Percentiles rank a stretch among this genome's conserved stretches.
These are phyloP conservation scores for Sinella curviseta DNA, from an alignment of 1,140 invertebrate genomes.

Conservation along the genomic window DNA sequence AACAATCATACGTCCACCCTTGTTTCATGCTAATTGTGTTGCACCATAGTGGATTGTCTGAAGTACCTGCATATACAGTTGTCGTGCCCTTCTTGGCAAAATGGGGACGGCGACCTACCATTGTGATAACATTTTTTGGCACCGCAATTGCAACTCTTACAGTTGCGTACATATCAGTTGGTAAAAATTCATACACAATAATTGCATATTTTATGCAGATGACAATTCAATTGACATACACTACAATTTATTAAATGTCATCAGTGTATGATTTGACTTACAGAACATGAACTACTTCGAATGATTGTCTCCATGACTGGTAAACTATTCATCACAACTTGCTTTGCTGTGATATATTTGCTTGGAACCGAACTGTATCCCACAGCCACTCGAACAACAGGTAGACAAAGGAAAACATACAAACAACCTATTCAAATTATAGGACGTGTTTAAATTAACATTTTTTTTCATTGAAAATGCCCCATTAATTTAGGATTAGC, in stretches of 20 bases:
- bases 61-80: conserved; percentile 9
- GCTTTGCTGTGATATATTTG: conserved; percentile 52
- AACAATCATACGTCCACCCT: background rate
- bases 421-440: no score
- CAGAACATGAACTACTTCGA: background rate
- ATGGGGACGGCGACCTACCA: background rate
- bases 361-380: conserved; percentile 57
- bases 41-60: background rate
- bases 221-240: no score
- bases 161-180: background rate
- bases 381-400: conserved; percentile 53
- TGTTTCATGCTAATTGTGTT: no score
- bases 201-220: background rate
- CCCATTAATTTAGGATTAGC: conserved; percentile 20
- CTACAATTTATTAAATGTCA: no score
- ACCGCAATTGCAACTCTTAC: background rate
- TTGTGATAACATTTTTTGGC: background rate
- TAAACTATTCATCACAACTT: conserved; percentile 56
- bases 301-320: conserved; percentile 51
- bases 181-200: background rate
- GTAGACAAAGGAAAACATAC: background rate
- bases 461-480: no score
- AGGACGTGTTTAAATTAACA: no score
- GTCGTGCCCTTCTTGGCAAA: background rate
- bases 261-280: no score